Percentiles rank a stretch among this genome's conserved stretches.
Evolutionary conservation across 1,140 invertebrate species (phyloP).

Genomic region (Hyles vespertilio): DNA sequence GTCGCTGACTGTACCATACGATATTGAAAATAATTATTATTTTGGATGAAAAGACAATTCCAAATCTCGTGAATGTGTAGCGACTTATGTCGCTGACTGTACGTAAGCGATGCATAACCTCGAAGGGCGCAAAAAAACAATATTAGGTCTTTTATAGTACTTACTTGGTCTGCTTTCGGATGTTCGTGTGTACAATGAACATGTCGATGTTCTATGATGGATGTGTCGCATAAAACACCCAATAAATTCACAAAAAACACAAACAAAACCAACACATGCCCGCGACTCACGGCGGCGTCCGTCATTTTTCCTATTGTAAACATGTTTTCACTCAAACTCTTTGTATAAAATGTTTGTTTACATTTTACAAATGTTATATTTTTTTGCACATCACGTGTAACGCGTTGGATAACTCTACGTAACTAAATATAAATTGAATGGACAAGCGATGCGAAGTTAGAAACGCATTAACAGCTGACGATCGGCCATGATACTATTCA

Average conservation of each 20-base stretch:
- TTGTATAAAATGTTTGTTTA: constrained; percentile 46
- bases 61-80: too few relatives aligned
- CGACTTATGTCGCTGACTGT: too few relatives aligned
- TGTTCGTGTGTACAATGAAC: constrained; percentile 60
- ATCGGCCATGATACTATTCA: constrained; percentile 12
- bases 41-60: too few relatives aligned
- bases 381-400: constrained; percentile 10
- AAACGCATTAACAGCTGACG: constrained; percentile 21
- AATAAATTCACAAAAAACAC: constrained; percentile 32
- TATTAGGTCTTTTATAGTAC: constrained; percentile 14
- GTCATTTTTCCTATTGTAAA: constrained; percentile 32
- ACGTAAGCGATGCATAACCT: too few relatives aligned
- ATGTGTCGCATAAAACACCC: constrained; percentile 34
- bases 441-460: constrained; percentile 16
- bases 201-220: constrained; percentile 44
- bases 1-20: too few relatives aligned
- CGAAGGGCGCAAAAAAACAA: too few relatives aligned
- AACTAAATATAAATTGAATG: constrained; percentile 25
- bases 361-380: constrained; percentile 40
- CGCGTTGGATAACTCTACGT: constrained; percentile 16
- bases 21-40: too few relatives aligned
- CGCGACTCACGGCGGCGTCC: constrained; percentile 19
- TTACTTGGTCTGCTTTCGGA: constrained; percentile 61
- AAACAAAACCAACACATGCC: constrained; percentile 33
- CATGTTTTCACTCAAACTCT: constrained; percentile 34